Conservation (phyloP, 2,113 vertebrate genomes). For the Isurus oxyrinchus region DNA sequence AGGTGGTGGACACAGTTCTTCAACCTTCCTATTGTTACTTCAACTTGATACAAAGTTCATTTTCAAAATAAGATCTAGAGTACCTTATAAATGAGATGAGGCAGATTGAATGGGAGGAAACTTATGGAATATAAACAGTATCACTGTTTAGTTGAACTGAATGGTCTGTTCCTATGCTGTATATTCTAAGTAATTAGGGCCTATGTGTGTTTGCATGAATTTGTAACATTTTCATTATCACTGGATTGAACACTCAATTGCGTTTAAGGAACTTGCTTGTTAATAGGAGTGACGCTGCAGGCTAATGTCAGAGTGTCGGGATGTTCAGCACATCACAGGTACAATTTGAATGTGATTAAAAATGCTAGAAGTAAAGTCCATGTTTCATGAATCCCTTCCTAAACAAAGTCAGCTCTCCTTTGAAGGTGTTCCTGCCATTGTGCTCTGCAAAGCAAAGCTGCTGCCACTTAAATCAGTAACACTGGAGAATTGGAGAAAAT, state of each 20-base stretch:
- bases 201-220: neutral
- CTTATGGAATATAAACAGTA: neutral
- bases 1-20: neutral
- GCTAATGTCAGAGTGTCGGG: too few relatives aligned
- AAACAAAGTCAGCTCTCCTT: slow-evolving; percentile 76
- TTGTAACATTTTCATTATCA: neutral
- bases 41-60: neutral
- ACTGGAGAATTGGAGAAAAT: slow-evolving; percentile 94
- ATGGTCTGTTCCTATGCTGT: neutral
- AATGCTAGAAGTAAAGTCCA: too few relatives aligned
- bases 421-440: slow-evolving; percentile 78
- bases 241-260: neutral
- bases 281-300: neutral
- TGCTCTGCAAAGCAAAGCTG: slow-evolving; percentile 89
- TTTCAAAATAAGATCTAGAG: neutral
- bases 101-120: neutral
- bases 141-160: neutral
- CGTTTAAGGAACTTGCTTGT: neutral
- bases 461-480: slow-evolving; percentile 90
- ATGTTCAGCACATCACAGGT: too few relatives aligned
- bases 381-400: too few relatives aligned
- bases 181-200: neutral
- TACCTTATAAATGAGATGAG: neutral
- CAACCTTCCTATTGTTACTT: neutral
- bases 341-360: too few relatives aligned